Evolutionary conservation across 2,797 vertebrate genomes (phyloP), one percentile per base, ranked within the genome.

Genomic region (Mallotus villosus): DNA sequence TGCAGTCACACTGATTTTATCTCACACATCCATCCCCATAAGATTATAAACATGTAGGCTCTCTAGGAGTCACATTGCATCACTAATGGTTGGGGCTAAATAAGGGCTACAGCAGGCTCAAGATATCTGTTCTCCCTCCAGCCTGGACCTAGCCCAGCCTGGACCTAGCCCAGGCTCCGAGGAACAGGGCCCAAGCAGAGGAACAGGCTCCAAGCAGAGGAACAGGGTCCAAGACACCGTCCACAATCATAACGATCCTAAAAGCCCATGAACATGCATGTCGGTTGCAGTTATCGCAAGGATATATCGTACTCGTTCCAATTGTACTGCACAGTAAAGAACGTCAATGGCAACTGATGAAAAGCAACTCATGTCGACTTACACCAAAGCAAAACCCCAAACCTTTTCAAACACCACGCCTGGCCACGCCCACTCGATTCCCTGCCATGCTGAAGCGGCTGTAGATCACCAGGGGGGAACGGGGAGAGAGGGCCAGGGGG

Each of bases 401-500:
- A 14, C 9, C 41, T 46, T 46, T 41, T 58, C 60, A 68, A 69
- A 70, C 63, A 21, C 2, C 22, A 22, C 17, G 46, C 59, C 58
- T 21, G 17, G 32, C 41, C 24, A 3, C 49, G 51, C 19, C 46
- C 37, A 1, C 11, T 22, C 14, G n/a, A 3, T 12, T 16, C 72
- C 46, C 46, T 16, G 41, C 57, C 61, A 70, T 2, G 9, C 34
- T 68, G 74, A 74, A 46, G 41, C 12, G 8, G 32, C 32, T 74
- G 22, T 57, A 68, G 74, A 79, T 79, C 72, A 77, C 49, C 68
- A 59, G 67, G 75, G 71, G 74, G 41, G 41, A 14, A 2, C 3
- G 41, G 11, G 41, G 41, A 46, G 41, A 46, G 11, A 46, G 11
- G 41, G 9, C 41, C 41, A 14, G 41, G 41, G 41, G 68, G 79